Percentiles rank a stretch among this genome's conserved stretches.
Conservation (phyloP, 2,888 invertebrate species). For the Chalcis sispes region DNA sequence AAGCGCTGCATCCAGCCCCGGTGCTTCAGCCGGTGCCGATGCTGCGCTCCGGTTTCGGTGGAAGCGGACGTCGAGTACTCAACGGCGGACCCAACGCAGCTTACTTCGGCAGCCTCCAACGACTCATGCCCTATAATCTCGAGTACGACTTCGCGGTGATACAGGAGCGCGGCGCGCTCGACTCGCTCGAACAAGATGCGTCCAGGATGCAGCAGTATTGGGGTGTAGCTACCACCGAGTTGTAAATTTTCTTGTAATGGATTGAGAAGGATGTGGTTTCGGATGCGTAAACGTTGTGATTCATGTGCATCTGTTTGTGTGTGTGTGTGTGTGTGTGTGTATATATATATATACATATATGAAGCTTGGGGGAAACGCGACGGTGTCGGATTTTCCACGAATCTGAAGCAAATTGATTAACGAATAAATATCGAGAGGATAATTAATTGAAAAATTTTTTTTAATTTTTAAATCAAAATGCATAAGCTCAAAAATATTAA, state of each 20-base stretch:
- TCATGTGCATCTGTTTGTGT: not conserved
- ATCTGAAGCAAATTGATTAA: too few species aligned
- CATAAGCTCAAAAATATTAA: too few species aligned
- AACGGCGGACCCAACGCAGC: conserved; percentile 90
- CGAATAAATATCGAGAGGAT: too few species aligned
- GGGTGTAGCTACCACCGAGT: conserved; percentile 92
- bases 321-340: too few species aligned
- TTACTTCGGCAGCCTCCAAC: conserved; percentile 90
- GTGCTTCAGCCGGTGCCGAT: conserved; percentile 54
- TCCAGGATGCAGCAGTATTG: conserved; percentile 92
- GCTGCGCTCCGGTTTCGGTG: conserved; percentile 77
- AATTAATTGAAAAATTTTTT: too few species aligned
- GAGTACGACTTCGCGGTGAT: conserved; percentile 91
- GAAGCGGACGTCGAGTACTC: conserved; percentile 80
- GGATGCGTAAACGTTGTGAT: not conserved
- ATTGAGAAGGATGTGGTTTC: too few species aligned
- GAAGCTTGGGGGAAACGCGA: too few species aligned
- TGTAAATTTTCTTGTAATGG: too few species aligned
- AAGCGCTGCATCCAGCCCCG: not conserved
- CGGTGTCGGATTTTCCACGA: too few species aligned
- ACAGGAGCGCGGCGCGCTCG: conserved; percentile 84
- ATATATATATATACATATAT: too few species aligned
- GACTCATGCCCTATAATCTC: conserved; percentile 89
- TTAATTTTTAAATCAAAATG: too few species aligned
- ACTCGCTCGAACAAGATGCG: conserved; percentile 87